A percentile compares a stretch with the other conserved stretches of the same genome.
phyloP scores from a whole-genome alignment of 1,140 invertebrate genomes.

The Drosophila albomicans region DNA sequence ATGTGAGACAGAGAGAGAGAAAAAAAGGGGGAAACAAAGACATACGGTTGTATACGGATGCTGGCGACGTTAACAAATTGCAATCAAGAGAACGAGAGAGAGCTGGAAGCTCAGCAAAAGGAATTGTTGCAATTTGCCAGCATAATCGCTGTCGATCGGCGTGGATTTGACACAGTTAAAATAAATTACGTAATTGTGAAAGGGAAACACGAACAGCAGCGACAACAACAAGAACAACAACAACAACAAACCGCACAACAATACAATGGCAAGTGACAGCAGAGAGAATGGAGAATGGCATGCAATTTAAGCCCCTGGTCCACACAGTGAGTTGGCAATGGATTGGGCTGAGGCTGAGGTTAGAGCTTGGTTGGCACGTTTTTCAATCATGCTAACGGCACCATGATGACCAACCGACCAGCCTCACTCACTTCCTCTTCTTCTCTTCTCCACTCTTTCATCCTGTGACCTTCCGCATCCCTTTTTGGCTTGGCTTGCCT shows the following conservation, averaged over 20 bases:
- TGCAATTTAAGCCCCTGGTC: slow-evolving; percentile 62
- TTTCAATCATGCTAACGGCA: slow-evolving; percentile 80
- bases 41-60: slow-evolving; percentile 49
- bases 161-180: slow-evolving; percentile 83
- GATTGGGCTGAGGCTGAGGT: slow-evolving; percentile 30
- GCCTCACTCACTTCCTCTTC: background rate
- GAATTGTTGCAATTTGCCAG: slow-evolving; percentile 80
- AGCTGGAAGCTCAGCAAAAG: slow-evolving; percentile 38
- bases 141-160: slow-evolving; percentile 81
- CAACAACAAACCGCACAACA: slow-evolving; percentile 42
- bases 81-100: slow-evolving; percentile 26
- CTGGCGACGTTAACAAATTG: slow-evolving; percentile 77
- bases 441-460: background rate
- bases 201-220: slow-evolving; percentile 36
- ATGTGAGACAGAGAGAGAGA: background rate
- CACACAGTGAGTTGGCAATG: slow-evolving; percentile 16
- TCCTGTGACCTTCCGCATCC: background rate
- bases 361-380: slow-evolving; percentile 61
- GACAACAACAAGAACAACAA: slow-evolving; percentile 35
- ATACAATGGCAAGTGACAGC: slow-evolving; percentile 63
- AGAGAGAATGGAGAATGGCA: slow-evolving; percentile 43
- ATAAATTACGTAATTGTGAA: slow-evolving; percentile 82
- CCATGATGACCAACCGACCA: slow-evolving; percentile 47
- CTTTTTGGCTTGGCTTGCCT: slow-evolving; percentile 9
- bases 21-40: slow-evolving; percentile 1